A percentile compares a stretch with the other conserved stretches of the same genome.
phyloP scores from a whole-genome alignment of 2,113 vertebrate genomes.

The Hydrolagus affinis region DNA sequence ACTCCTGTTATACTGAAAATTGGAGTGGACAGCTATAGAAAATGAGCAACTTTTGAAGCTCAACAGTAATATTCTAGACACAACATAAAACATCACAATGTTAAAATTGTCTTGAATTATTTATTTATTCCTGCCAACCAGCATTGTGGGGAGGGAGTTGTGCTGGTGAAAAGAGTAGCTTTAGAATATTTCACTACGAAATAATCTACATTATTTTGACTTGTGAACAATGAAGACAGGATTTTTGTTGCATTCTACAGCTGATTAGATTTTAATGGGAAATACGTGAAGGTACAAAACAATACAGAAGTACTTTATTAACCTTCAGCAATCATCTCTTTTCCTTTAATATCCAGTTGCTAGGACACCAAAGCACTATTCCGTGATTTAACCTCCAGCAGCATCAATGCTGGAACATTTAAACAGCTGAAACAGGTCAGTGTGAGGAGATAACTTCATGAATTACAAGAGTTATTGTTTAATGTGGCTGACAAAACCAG shows the following conservation, averaged over 20 bases:
- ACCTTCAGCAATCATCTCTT: constrained; percentile 28
- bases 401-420: constrained; percentile 9
- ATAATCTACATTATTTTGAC: constrained; percentile 4
- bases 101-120: too few relatives aligned
- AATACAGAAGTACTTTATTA: constrained; percentile 27
- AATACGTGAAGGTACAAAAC: constrained; percentile 23
- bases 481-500: constrained; percentile 23
- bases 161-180: background rate
- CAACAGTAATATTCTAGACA: too few relatives aligned
- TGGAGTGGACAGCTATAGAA: too few relatives aligned
- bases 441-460: constrained; percentile 9
- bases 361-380: constrained; percentile 29
- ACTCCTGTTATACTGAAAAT: too few relatives aligned
- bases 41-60: too few relatives aligned
- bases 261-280: constrained; percentile 28
- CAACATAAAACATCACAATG: too few relatives aligned
- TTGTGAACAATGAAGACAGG: constrained; percentile 22
- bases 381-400: constrained; percentile 29
- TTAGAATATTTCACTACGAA: background rate
- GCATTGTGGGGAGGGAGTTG: background rate
- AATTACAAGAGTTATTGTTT: constrained; percentile 28
- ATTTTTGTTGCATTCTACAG: constrained; percentile 1
- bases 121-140: background rate
- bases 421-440: constrained; percentile 21
- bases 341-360: constrained; percentile 25